Percentiles rank a stretch among this genome's conserved stretches.
phyloP scores from a whole-genome alignment of 1,140 invertebrate species.

The Drosophila lowei region DNA sequence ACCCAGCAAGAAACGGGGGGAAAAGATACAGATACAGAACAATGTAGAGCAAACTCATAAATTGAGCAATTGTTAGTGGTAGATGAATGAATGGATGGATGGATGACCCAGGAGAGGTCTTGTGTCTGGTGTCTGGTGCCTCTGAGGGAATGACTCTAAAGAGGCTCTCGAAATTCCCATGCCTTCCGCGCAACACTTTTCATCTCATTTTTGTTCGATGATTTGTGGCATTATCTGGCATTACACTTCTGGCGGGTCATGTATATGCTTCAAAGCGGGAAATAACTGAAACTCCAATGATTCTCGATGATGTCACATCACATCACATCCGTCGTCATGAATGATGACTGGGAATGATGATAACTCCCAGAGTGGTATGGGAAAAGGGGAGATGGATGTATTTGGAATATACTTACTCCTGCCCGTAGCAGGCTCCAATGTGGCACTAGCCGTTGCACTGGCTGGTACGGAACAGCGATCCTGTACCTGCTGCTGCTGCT shows the following conservation, averaged over 20 bases:
- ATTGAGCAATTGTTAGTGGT: constrained; percentile 37
- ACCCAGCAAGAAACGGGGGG: background rate
- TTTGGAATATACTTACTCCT: constrained; percentile 68
- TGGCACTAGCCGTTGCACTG: constrained; percentile 21
- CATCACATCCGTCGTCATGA: constrained; percentile 44
- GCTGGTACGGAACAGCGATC: constrained; percentile 9
- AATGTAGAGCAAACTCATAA: constrained; percentile 34
- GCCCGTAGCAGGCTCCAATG: constrained; percentile 56
- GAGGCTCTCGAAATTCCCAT: constrained; percentile 14
- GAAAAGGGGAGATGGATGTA: background rate
- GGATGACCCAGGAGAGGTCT: constrained; percentile 38
- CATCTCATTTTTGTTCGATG: constrained; percentile 2
- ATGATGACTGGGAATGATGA: constrained; percentile 20
- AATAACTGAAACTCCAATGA: constrained; percentile 10
- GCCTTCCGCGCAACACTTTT: background rate
- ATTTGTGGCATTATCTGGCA: constrained; percentile 24
- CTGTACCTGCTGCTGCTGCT: constrained; percentile 28
- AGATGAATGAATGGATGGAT: constrained; percentile 3
- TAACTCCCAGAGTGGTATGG: background rate
- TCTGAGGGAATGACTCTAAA: background rate
- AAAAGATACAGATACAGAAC: constrained; percentile 27
- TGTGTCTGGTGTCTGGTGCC: background rate
- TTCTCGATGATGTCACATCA: constrained; percentile 68
- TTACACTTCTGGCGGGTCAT: constrained; percentile 25
- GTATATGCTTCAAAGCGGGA: constrained; percentile 51